phyloP scores from a whole-genome alignment of 2,797 vertebrate species.

The Poliocrania exsul region DNA sequence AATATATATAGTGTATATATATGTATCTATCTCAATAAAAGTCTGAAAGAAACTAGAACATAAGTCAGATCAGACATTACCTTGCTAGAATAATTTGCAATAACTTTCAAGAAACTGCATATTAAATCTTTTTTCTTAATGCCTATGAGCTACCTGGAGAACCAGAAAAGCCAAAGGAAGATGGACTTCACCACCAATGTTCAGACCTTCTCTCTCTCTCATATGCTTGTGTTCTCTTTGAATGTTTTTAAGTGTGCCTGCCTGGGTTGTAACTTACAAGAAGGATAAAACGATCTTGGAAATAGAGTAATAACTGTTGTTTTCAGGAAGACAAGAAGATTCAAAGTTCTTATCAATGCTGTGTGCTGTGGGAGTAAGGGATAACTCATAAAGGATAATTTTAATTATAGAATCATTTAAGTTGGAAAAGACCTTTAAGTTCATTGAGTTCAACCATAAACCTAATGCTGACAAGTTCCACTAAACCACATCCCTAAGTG shows the following conservation, averaged over 20 bases:
- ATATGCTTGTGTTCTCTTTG: not conserved
- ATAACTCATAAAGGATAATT: not conserved
- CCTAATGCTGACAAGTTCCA: accelerated
- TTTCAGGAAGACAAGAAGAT: not conserved
- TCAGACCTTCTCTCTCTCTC: not conserved
- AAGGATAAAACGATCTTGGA: not conserved
- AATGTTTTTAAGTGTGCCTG: not conserved
- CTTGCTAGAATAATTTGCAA: not conserved
- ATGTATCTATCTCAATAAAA: not conserved
- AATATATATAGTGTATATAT: not conserved
- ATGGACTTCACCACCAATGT: not conserved
- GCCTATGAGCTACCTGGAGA: not conserved
- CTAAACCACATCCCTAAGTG: not conserved
- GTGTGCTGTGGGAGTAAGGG: not conserved
- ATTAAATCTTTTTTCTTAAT: not conserved
- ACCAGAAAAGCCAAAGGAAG: not conserved
- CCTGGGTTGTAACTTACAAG: not conserved
- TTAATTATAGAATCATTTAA: not conserved
- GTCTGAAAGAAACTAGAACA: not conserved
- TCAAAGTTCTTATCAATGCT: not conserved
- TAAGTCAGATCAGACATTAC: not conserved
- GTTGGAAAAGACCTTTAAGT: not conserved
- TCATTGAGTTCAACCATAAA: not conserved
- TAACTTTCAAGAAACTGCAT: not conserved
- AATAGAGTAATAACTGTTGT: not conserved